A percentile compares a stretch with the other conserved stretches of the same genome.
Conservation (phyloP, 2,888 invertebrate species). For the Latrodectus hesperus region DNA sequence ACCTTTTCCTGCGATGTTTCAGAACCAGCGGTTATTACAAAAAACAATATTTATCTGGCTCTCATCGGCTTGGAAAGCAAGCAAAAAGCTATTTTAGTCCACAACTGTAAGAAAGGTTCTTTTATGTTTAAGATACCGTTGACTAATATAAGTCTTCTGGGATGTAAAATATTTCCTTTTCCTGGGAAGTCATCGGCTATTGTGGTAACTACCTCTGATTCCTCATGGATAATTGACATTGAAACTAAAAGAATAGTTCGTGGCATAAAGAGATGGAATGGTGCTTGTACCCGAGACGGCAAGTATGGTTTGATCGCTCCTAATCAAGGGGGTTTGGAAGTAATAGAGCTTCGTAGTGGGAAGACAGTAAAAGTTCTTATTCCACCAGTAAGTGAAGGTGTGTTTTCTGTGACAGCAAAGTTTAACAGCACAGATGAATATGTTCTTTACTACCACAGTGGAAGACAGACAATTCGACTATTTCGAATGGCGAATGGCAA, state of each 20-base stretch:
- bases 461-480: slow-evolving; percentile 92
- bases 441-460: slow-evolving; percentile 97
- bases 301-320: slow-evolving; percentile 95
- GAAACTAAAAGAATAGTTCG: slow-evolving; percentile 90
- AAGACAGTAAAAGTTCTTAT: slow-evolving; percentile 91
- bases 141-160: slow-evolving; percentile 73
- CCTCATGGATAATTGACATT: slow-evolving; percentile 91
- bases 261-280: slow-evolving; percentile 93
- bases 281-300: slow-evolving; percentile 78
- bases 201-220: slow-evolving; percentile 91
- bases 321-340: slow-evolving; percentile 90
- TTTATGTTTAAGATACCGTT: slow-evolving; percentile 73
- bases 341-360: slow-evolving; percentile 91
- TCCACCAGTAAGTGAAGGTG: slow-evolving; percentile 92
- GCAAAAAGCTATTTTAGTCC: slow-evolving; percentile 84
- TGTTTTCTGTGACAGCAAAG: slow-evolving; percentile 94
- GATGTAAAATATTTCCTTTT: slow-evolving; percentile 74
- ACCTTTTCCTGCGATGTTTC: slow-evolving; percentile 90
- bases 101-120: slow-evolving; percentile 84
- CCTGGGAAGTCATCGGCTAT: slow-evolving; percentile 80
- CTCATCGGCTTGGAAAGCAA: slow-evolving; percentile 88
- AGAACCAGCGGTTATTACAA: slow-evolving; percentile 85
- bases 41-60: slow-evolving; percentile 86
- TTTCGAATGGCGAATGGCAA: slow-evolving; percentile 92
- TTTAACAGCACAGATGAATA: slow-evolving; percentile 96